These are phyloP conservation scores for Suillia variegata DNA, from an alignment of 2,888 invertebrate species.

Conservation along the genomic window DNA sequence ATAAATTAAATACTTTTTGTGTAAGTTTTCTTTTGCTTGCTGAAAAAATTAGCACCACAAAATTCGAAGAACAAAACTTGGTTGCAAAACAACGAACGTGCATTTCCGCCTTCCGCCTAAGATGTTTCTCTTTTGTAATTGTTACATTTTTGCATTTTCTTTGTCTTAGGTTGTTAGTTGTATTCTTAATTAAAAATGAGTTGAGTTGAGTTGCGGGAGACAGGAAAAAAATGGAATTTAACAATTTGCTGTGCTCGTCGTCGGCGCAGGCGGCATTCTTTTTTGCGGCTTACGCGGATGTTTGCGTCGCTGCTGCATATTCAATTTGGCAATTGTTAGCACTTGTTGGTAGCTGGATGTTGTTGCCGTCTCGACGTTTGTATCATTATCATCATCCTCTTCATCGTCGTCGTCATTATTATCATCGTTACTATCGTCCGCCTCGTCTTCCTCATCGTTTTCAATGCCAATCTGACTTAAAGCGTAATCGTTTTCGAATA, in stretches of 20 bases:
- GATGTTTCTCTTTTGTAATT: too few relatives aligned
- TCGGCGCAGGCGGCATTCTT: constrained; percentile 1
- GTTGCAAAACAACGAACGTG: too few relatives aligned
- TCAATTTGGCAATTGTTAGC: constrained; percentile 49
- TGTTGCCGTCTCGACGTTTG: constrained; percentile 38
- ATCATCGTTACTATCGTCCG: constrained; percentile 30
- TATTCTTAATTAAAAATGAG: too few relatives aligned
- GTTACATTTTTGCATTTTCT: too few relatives aligned
- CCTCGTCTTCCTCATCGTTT: constrained; percentile 10
- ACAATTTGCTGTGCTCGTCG: neutral
- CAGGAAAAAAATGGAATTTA: too few relatives aligned
- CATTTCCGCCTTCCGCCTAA: too few relatives aligned
- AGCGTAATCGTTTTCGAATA: constrained; percentile 48
- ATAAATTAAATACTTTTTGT: neutral
- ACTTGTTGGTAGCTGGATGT: constrained; percentile 51
- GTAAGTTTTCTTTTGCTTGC: neutral
- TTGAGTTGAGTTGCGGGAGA: too few relatives aligned
- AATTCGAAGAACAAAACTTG: neutral
- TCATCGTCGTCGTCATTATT: constrained; percentile 39
- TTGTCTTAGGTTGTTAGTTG: too few relatives aligned
- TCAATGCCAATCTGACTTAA: constrained; percentile 24
- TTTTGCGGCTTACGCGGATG: constrained; percentile 58
- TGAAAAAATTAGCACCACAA: neutral
- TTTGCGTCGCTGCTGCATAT: constrained; percentile 55
- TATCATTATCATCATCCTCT: constrained; percentile 32